phyloP scores from a whole-genome alignment of 2,797 vertebrate genomes.

The Takifugu ocellatus region DNA sequence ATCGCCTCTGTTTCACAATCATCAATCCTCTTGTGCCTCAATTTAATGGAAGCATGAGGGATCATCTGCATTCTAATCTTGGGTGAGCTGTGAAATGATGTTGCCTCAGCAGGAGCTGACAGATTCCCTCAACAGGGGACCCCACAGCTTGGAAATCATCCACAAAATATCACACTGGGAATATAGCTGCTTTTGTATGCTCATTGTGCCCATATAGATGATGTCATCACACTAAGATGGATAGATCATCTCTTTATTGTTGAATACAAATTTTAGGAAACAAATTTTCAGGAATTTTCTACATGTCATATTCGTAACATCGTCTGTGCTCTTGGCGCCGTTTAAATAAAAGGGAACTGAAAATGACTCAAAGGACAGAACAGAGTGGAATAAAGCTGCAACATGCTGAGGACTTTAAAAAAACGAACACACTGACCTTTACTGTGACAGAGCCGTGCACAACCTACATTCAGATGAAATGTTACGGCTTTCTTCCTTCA shows the following conservation, averaged over 20 bases:
- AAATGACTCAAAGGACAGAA: slow-evolving; percentile 57
- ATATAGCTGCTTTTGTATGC: not conserved
- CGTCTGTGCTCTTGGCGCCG: too few relatives aligned
- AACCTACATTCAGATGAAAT: slow-evolving; percentile 43
- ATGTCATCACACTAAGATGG: slow-evolving; percentile 18
- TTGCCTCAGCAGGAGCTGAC: slow-evolving; percentile 5
- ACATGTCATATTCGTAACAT: too few relatives aligned
- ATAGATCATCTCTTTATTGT: slow-evolving; percentile 67
- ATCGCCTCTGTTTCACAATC: slow-evolving; percentile 59
- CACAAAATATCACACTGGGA: not conserved
- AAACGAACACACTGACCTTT: slow-evolving; percentile 17
- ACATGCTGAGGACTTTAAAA: slow-evolving; percentile 19
- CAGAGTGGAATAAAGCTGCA: slow-evolving; percentile 52
- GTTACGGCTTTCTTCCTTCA: slow-evolving; percentile 23
- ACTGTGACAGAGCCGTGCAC: slow-evolving; percentile 40
- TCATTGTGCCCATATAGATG: not conserved
- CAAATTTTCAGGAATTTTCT: slow-evolving; percentile 29
- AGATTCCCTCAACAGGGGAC: slow-evolving; percentile 1
- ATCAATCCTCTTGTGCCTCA: slow-evolving; percentile 63
- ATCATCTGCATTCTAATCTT: slow-evolving; percentile 52
- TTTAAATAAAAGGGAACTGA: slow-evolving; percentile 2
- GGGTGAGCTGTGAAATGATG: slow-evolving; percentile 30
- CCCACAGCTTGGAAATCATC: slow-evolving; percentile 3
- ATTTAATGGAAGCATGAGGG: slow-evolving; percentile 69
- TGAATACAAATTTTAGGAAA: slow-evolving; percentile 59